Evolutionary conservation across 2,888 invertebrate species (phyloP).

Genomic region (Dorcus hopei): DNA sequence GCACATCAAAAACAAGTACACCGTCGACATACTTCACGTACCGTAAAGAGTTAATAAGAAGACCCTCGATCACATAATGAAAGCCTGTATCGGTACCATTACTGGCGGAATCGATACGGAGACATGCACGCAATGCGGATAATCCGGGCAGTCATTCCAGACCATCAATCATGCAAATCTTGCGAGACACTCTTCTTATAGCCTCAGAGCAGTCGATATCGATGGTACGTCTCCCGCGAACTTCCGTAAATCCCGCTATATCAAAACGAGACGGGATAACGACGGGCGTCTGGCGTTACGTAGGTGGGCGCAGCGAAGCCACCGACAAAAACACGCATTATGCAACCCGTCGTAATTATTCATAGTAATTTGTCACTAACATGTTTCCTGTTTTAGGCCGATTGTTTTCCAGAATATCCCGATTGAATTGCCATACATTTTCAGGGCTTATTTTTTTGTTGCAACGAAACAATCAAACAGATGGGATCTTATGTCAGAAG

Average conservation of each 20-base stretch:
- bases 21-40: background rate
- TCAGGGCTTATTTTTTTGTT: too few species aligned
- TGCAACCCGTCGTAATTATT: conserved; percentile 31
- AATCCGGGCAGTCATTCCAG: conserved; percentile 42
- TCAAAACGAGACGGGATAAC: background rate
- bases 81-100: conserved; percentile 32
- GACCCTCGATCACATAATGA: conserved; percentile 31
- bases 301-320: background rate
- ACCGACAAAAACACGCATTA: conserved; percentile 8
- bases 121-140: conserved; percentile 46
- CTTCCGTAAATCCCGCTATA: background rate
- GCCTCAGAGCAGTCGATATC: conserved; percentile 11
- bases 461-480: too few species aligned
- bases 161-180: conserved; percentile 46
- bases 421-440: too few species aligned
- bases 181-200: conserved; percentile 32
- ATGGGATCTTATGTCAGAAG: too few species aligned
- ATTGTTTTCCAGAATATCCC: conserved; percentile 20
- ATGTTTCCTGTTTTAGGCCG: conserved; percentile 34
- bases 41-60: conserved; percentile 20
- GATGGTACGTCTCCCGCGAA: conserved; percentile 1
- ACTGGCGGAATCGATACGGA: conserved; percentile 35
- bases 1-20: background rate
- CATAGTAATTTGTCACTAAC: conserved; percentile 33
- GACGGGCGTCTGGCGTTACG: background rate